Evolutionary conservation across 2,113 vertebrate species (phyloP), one percentile per base, ranked within the genome.

Genomic region (Lagenorhynchus albirostris): DNA sequence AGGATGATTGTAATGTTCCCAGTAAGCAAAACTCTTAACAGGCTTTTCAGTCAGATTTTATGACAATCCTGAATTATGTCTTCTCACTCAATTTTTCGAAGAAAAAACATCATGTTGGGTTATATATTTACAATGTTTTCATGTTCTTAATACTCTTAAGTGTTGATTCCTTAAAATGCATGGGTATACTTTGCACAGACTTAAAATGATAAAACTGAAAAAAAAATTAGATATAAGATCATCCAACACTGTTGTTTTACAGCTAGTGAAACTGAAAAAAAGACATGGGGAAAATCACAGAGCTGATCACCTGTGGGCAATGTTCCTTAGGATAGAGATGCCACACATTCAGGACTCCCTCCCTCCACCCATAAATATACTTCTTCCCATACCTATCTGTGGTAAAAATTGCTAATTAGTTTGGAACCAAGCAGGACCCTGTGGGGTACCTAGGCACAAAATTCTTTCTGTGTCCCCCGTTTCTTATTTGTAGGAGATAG

Each of bases 11-110:
- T 77, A 90, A 82, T 74, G 4, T 38, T 87, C n/a, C 41, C 36
- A 41, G 25, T 31, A 47, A 87, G 60, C 10, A 73, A 41, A 89
- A n/a, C 9, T 76, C 33, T 44, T 68, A 55, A 38, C 33, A 60
- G n/a, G 2, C 70, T 90, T 92, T 60, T 55, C 18, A 90, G 41
- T 93, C 67, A 93, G 60, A 90, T 76, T 90, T 95, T 82, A 58
- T 70, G 44, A 67, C 9, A 67, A 74, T 50, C 21, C 23, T 65
- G 36, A 87, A 77, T 68, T 95, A 20, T 80, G 60, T 86, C 55
- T 96, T 79, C 84, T 92, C 20, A 47, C 8, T 70, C 11, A 62
- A 0, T 62, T 92, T 91, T 93, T 87, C 15, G 13, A 77, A 18
- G 55, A 74, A 60, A 47, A 95, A 63, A 6, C 15, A 3, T 41